A percentile compares a stretch with the other conserved stretches of the same genome.
phyloP scores from a whole-genome alignment of 2,113 vertebrate species.

The Rhinoderma darwinii region DNA sequence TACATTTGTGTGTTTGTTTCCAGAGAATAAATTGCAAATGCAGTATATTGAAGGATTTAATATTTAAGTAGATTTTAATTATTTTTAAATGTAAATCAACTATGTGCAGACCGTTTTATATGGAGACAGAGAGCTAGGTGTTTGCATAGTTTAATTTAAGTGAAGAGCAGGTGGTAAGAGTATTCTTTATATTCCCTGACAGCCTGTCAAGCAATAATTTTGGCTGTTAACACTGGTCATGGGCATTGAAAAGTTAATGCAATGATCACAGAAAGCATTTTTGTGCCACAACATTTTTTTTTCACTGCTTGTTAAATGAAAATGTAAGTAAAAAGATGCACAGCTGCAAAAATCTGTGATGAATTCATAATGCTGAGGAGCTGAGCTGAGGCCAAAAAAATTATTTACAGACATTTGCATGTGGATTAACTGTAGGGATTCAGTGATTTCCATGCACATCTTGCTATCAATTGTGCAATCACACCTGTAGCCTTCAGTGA shows the following conservation, averaged over 20 bases:
- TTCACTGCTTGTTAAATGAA: conserved; percentile 32
- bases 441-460: not conserved
- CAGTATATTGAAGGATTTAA: not conserved
- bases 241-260: conserved; percentile 40
- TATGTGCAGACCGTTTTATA: not conserved
- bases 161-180: conserved; percentile 44
- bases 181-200: conserved; percentile 48
- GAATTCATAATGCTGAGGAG: conserved; percentile 16
- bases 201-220: conserved; percentile 52
- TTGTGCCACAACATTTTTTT: conserved; percentile 40
- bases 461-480: not conserved
- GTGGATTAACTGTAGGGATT: conserved; percentile 14
- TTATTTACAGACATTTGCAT: conserved; percentile 26
- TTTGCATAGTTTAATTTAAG: conserved; percentile 33
- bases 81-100: not conserved
- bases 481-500: not conserved
- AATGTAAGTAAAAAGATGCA: conserved; percentile 34
- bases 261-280: conserved; percentile 53
- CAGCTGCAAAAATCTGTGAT: conserved; percentile 36
- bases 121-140: conserved; percentile 20
- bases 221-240: conserved; percentile 54
- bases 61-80: not conserved
- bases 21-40: not conserved
- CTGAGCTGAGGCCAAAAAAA: not conserved
- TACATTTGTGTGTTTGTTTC: not conserved